A percentile compares a stretch with the other conserved stretches of the same genome.
These are phyloP conservation scores for Aurelia aurita complex sp. Pacific DNA, from an alignment of 30 jellyfish, hydroid and myxozoan species.

Conservation along the genomic window DNA sequence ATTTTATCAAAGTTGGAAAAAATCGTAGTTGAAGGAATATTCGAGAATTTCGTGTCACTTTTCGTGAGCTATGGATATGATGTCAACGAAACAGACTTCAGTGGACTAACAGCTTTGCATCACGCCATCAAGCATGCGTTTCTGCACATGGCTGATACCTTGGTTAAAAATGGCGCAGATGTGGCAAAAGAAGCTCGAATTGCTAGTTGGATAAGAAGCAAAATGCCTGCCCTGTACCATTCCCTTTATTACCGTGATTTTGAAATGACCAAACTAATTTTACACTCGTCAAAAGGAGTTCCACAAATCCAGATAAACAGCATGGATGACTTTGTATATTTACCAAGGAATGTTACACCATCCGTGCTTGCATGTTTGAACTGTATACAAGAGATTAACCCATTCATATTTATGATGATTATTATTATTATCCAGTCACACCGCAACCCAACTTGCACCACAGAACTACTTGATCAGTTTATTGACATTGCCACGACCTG, in stretches of 20 bases:
- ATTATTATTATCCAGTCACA: constrained; percentile 21
- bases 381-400: constrained; percentile 7
- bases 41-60: constrained; percentile 33
- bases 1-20: not conserved
- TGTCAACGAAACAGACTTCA: constrained; percentile 31
- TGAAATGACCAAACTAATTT: constrained; percentile 3
- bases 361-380: constrained; percentile 10
- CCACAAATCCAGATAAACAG: not conserved
- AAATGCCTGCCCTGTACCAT: constrained; percentile 50
- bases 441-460: constrained; percentile 9
- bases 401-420: constrained; percentile 31
- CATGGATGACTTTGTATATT: constrained; percentile 10
- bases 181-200: constrained; percentile 3
- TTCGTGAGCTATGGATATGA: constrained; percentile 34
- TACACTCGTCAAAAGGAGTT: no score
- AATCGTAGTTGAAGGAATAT: constrained; percentile 12
- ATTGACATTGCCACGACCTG: constrained; percentile 5
- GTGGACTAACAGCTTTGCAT: constrained; percentile 44
- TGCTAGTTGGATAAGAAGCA: constrained; percentile 37
- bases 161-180: constrained; percentile 19
- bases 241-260: constrained; percentile 32
- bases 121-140: constrained; percentile 35
- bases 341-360: constrained; percentile 24
- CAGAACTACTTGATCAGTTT: constrained; percentile 3
- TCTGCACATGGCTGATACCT: not conserved